Evolutionary conservation across 2,888 invertebrate species (phyloP).

Genomic region (Deroplatys truncata): DNA sequence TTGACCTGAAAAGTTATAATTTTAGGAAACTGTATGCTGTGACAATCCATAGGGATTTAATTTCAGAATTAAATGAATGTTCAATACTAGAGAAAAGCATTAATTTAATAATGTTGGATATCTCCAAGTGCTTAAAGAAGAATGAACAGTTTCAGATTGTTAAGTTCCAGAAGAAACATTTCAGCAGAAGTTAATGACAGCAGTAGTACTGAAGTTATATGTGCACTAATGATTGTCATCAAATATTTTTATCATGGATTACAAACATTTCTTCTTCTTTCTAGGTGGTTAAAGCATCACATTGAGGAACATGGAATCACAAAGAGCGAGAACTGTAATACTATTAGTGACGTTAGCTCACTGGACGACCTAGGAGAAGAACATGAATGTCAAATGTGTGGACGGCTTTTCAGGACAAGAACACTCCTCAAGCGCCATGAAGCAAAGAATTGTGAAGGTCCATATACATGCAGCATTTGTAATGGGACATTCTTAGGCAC

Average conservation of each 20-base stretch:
- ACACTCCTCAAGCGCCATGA: conserved; percentile 12
- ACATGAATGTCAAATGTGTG: conserved; percentile 10
- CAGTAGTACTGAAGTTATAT: not conserved
- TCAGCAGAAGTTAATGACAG: not conserved
- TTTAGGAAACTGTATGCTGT: too few species aligned
- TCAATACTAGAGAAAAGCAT: too few species aligned
- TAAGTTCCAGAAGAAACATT: not conserved
- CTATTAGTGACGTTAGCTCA: not conserved
- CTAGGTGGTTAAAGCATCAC: not conserved
- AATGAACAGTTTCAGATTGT: not conserved
- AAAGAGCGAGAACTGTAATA: not conserved
- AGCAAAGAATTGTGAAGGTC: conserved; percentile 29
- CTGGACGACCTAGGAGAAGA: not conserved
- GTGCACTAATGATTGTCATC: not conserved
- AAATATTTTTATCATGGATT: not conserved
- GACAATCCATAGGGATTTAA: too few species aligned
- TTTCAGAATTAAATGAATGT: too few species aligned
- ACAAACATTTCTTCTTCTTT: not conserved
- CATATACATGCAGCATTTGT: conserved; percentile 33
- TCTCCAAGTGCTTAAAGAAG: not conserved
- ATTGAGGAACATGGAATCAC: not conserved
- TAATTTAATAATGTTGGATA: too few species aligned
- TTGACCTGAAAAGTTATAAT: too few species aligned
- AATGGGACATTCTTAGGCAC: conserved; percentile 32
- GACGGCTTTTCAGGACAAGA: conserved; percentile 31